phyloP scores from a whole-genome alignment of 1,140 invertebrate genomes.

The Brachionus manjavacas region DNA sequence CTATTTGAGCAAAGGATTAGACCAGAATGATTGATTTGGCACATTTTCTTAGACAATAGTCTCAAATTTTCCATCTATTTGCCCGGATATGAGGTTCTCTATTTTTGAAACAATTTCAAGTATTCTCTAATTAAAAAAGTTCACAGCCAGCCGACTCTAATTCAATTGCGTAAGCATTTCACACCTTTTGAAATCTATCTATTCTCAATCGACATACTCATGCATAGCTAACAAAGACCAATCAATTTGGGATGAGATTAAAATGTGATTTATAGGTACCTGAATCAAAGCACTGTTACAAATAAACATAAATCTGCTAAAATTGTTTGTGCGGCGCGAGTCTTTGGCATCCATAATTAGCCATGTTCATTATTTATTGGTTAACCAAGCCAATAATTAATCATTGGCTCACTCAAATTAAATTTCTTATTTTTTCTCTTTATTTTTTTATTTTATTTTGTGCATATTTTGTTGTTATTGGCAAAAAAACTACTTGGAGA shows the following conservation, averaged over 20 bases:
- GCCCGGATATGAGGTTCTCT: background rate
- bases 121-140: conserved; percentile 13
- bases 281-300: conserved; percentile 25
- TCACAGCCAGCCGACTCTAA: background rate
- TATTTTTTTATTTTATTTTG: background rate
- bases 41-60: conserved; percentile 35
- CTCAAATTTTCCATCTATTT: conserved; percentile 3
- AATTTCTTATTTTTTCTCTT: background rate
- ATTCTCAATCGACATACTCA: conserved; percentile 9
- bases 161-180: conserved; percentile 19
- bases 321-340: background rate
- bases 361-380: background rate
- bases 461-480: no score
- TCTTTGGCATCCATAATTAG: background rate
- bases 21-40: conserved; percentile 1
- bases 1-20: conserved; percentile 17
- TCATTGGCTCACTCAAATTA: background rate
- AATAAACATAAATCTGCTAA: conserved; percentile 32
- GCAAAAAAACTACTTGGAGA: background rate
- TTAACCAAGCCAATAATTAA: background rate
- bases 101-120: background rate
- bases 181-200: conserved; percentile 36
- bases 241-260: background rate
- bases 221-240: background rate
- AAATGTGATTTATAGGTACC: background rate